Percentiles rank a stretch among this genome's conserved stretches.
phyloP scores from a whole-genome alignment of 2,888 invertebrate species.

The Drosophila borborema region DNA sequence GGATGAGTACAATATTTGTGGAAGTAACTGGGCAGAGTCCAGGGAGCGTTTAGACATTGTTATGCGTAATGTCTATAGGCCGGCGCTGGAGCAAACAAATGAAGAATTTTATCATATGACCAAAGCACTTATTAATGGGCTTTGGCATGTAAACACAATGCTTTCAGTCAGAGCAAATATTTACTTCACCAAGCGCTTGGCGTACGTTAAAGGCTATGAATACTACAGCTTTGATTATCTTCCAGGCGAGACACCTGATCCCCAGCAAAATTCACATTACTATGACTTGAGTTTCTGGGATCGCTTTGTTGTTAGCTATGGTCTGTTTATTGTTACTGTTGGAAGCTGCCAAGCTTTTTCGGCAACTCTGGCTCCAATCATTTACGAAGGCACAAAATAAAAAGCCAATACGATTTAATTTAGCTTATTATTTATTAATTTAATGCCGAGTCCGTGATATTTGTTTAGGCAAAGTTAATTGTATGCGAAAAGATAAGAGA shows the following conservation, averaged over 20 bases:
- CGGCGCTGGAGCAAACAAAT: slow-evolving; percentile 87
- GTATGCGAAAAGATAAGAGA: no score
- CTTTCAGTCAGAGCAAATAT: slow-evolving; percentile 87
- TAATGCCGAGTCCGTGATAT: no score
- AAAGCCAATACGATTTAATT: no score
- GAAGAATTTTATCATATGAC: slow-evolving; percentile 89
- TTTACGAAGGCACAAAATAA: no score
- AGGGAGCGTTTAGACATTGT: slow-evolving; percentile 86
- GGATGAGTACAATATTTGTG: slow-evolving; percentile 92
- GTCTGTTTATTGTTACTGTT: slow-evolving; percentile 79
- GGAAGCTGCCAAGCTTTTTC: no score
- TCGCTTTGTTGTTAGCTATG: slow-evolving; percentile 79
- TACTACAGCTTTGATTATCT: slow-evolving; percentile 84
- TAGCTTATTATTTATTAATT: no score
- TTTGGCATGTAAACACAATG: slow-evolving; percentile 89
- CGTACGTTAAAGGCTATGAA: slow-evolving; percentile 87
- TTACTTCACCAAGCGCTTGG: slow-evolving; percentile 87
- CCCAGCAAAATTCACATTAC: slow-evolving; percentile 85
- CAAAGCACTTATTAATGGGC: slow-evolving; percentile 88
- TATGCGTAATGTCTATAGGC: slow-evolving; percentile 87
- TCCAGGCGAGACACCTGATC: slow-evolving; percentile 59
- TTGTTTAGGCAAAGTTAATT: no score
- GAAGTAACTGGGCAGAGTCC: slow-evolving; percentile 88
- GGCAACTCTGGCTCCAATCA: no score
- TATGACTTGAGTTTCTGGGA: slow-evolving; percentile 86